phyloP scores from a whole-genome alignment of 1,140 invertebrate species.

The Zaprionus ghesquierei region DNA sequence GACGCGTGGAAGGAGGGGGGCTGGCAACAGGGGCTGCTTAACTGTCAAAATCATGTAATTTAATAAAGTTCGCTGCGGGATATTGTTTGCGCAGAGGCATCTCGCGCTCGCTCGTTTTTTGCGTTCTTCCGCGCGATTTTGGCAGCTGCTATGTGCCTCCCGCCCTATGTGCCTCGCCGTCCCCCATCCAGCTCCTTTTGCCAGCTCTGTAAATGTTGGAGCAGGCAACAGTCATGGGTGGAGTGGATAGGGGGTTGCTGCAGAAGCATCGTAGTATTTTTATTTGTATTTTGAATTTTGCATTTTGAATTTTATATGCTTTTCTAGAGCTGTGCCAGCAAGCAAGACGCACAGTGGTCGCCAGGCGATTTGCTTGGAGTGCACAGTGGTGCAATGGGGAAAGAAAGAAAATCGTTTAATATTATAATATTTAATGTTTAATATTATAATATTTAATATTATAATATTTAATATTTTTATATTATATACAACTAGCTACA shows the following conservation, averaged over 20 bases:
- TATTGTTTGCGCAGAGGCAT: slow-evolving; percentile 70
- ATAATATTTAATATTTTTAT: no score
- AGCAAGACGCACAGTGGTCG: neutral
- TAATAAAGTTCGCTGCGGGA: slow-evolving; percentile 82
- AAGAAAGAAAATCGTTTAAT: no score
- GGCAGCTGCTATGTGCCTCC: slow-evolving; percentile 48
- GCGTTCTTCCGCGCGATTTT: slow-evolving; percentile 20
- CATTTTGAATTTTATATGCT: slow-evolving; percentile 21
- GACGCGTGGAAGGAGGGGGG: neutral
- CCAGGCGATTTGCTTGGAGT: neutral
- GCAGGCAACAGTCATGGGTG: neutral
- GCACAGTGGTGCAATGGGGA: neutral
- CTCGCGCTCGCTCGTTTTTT: slow-evolving; percentile 22
- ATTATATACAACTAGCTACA: no score
- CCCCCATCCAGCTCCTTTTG: no score
- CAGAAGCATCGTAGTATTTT: slow-evolving; percentile 54
- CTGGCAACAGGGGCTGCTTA: slow-evolving; percentile 57
- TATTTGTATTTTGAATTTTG: slow-evolving; percentile 53
- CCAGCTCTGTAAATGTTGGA: neutral
- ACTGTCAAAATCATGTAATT: slow-evolving; percentile 82
- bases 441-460: no score
- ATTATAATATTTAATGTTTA: no score
- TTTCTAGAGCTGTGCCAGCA: neutral
- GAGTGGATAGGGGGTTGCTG: slow-evolving; percentile 36
- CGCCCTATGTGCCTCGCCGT: neutral